Conservation (phyloP, 2,888 invertebrate species). For the Ferrisia virgata region DNA sequence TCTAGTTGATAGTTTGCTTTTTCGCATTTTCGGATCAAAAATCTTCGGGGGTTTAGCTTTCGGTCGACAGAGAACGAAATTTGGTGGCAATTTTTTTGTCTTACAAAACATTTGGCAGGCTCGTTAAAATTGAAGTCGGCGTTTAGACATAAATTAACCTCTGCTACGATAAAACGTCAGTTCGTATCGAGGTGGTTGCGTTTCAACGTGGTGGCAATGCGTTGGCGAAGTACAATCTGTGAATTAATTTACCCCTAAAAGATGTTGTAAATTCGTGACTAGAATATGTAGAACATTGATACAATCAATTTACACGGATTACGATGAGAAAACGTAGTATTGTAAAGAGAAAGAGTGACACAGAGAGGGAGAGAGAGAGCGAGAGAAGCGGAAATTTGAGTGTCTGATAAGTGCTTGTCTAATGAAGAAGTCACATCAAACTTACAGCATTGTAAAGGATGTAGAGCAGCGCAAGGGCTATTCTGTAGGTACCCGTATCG, state of each 20-base stretch:
- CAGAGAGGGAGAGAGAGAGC: too few relatives aligned
- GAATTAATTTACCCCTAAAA: background rate
- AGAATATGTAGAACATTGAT: constrained; percentile 16
- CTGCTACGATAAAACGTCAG: background rate
- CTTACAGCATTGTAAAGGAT: background rate
- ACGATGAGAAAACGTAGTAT: background rate
- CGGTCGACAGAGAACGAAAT: background rate
- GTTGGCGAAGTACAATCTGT: background rate
- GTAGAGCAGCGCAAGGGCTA: background rate
- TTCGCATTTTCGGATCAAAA: background rate
- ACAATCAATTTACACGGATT: background rate
- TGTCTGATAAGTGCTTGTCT: constrained; percentile 12
- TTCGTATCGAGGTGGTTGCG: background rate
- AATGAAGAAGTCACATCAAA: constrained; percentile 25
- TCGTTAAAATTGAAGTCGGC: background rate
- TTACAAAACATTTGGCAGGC: background rate
- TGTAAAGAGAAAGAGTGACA: too few relatives aligned
- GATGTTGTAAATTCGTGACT: constrained; percentile 23
- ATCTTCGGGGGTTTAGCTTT: background rate
- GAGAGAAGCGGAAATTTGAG: background rate
- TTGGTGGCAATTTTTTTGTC: background rate
- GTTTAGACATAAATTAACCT: background rate
- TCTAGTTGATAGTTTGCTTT: background rate
- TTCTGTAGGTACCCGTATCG: background rate
- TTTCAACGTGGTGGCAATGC: background rate